Base-by-base conservation (phyloP, 2,113 vertebrate species). In the Triplophysa siluroides region DNA sequence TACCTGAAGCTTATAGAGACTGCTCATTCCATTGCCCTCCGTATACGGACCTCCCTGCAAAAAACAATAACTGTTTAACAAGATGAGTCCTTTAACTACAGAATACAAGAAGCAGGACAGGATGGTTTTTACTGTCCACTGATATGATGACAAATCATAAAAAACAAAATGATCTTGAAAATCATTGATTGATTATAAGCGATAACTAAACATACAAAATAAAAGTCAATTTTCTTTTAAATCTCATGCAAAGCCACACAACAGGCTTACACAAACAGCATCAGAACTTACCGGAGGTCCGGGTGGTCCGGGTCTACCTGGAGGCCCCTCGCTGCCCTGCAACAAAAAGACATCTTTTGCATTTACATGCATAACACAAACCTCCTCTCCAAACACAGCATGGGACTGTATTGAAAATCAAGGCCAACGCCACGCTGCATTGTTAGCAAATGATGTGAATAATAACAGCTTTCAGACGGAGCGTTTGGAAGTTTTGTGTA, bases 1-100 rank as follows among this genome's bases (percentile, higher is more conserved):
- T 96, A 99, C 98, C 98, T 99, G 96, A 68, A 96, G 93, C 91
- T 98, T 99, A 92, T 98, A 99, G 45, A 99, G 93, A 87, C 95
- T 96, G 91, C 98, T 94, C 98, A 99, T 98, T 86, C 98, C 98
- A 26, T 95, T 97, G 80, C 95, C 93, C 90, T 98, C 96, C 86
- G 89, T 91, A 83, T 91, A 89, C 47, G 94, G 92, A 26, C 88
- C 73, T 64, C 95, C 95, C 97, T 98, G 85, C 87, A 86, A 90
- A 90, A 90, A 58, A 21, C n/a, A 58, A 58, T 18, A 52, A 52
- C 5, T 6, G 50, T 50, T 5, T 1, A 47, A 47, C 13, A 14
- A 2, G 13, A 16, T n/a, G 9, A 58, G 18, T 58, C 7, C 10
- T n/a, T 21, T 21, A 58, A 58, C 54, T 21, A 58, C 8, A 58